Evolutionary conservation across 2,113 vertebrate genomes (phyloP).

Genomic region (Aegithalos caudatus): DNA sequence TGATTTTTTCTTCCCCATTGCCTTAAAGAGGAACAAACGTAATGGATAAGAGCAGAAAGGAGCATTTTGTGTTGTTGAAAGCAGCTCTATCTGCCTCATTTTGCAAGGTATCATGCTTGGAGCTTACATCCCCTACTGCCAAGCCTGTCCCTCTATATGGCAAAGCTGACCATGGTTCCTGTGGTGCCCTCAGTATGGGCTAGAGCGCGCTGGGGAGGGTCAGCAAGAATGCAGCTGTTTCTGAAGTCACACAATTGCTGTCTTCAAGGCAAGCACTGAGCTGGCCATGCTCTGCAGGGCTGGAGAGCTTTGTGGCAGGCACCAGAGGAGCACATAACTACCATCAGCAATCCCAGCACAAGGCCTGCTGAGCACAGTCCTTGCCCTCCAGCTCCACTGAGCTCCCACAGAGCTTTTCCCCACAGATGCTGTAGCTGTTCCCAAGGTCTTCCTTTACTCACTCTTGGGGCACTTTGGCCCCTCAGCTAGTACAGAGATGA

Average conservation of each 20-base stretch:
- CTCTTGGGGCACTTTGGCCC: not conserved
- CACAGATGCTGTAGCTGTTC: not conserved
- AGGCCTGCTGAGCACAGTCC: not conserved
- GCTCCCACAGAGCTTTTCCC: not conserved
- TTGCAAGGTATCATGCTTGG: not conserved
- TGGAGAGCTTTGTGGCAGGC: not conserved
- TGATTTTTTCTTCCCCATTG: not conserved
- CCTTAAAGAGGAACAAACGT: not conserved
- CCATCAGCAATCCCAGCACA: not conserved
- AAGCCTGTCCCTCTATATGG: not conserved
- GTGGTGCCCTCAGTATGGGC: not conserved
- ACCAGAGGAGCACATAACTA: not conserved
- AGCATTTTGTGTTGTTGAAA: not conserved
- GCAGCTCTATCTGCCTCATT: not conserved
- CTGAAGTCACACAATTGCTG: not conserved
- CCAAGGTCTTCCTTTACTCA: not conserved
- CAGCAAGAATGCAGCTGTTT: not conserved
- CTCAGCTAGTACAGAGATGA: not conserved
- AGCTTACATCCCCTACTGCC: not conserved
- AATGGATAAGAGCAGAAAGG: not conserved
- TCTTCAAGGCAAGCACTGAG: not conserved
- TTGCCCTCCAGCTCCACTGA: not conserved
- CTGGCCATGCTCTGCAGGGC: not conserved
- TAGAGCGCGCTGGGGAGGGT: not conserved
- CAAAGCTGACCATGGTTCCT: not conserved